Conservation (phyloP, 2,888 invertebrate genomes). For the Heliconius charithonia region DNA sequence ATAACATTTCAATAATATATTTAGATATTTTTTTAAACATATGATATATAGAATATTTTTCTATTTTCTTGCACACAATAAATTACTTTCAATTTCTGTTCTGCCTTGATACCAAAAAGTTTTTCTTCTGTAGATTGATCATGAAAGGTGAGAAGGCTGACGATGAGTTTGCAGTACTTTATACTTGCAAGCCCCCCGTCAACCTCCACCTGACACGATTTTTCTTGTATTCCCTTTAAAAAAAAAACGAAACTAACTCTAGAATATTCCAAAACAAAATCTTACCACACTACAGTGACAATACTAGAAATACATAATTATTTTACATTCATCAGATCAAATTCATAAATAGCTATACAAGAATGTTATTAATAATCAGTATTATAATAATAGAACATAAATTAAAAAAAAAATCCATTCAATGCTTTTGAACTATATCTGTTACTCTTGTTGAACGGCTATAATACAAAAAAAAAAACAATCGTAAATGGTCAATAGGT, state of each 20-base stretch:
- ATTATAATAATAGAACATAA: not conserved
- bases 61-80: no score
- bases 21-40: not conserved
- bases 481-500: not conserved
- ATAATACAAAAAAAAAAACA: not conserved
- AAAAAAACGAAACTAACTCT: no score
- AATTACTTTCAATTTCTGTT: not conserved
- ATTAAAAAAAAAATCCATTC: slow-evolving; percentile 7
- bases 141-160: slow-evolving; percentile 20
- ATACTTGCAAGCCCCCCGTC: slow-evolving; percentile 24
- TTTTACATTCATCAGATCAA: not conserved
- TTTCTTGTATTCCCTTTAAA: not conserved
- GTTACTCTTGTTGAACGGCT: not conserved
- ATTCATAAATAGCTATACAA: not conserved
- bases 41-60: no score
- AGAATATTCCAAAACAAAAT: no score
- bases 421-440: not conserved
- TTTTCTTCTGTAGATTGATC: not conserved
- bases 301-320: no score
- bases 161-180: slow-evolving; percentile 17
- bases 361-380: not conserved
- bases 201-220: slow-evolving; percentile 16
- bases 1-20: not conserved
- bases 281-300: no score
- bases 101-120: not conserved